These are phyloP conservation scores for Podarcis siculus DNA, from an alignment of 2,797 vertebrate species.

Conservation along the genomic window DNA sequence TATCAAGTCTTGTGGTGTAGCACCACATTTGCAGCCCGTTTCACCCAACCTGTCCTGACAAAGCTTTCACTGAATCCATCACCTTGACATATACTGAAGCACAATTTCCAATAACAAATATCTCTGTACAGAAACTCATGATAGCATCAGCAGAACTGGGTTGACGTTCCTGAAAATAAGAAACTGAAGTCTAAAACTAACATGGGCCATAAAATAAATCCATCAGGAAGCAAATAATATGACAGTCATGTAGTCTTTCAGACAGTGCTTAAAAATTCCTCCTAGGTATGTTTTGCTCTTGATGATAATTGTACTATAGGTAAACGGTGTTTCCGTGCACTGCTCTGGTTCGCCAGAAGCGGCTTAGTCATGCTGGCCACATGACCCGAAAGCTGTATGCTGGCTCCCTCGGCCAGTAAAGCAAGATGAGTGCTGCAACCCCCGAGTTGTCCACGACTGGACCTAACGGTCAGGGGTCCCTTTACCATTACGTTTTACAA, in stretches of 20 bases:
- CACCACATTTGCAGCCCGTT: slow-evolving; percentile 42
- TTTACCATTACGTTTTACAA: too few relatives aligned
- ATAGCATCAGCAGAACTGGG: slow-evolving; percentile 41
- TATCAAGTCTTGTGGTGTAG: slow-evolving; percentile 51
- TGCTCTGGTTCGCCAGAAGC: too few relatives aligned
- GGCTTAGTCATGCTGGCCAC: too few relatives aligned
- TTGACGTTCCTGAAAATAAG: slow-evolving; percentile 53
- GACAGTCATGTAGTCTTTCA: slow-evolving; percentile 23
- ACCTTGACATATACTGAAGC: slow-evolving; percentile 65
- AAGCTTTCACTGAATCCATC: slow-evolving; percentile 70
- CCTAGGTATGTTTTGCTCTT: background rate
- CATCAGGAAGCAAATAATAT: slow-evolving; percentile 15
- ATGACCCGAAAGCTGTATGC: too few relatives aligned
- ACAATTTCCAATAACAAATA: slow-evolving; percentile 69
- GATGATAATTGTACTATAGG: background rate
- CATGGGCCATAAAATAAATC: slow-evolving; percentile 48
- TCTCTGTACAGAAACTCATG: slow-evolving; percentile 57
- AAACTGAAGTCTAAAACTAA: slow-evolving; percentile 49
- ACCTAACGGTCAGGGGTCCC: too few relatives aligned
- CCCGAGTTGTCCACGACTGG: too few relatives aligned
- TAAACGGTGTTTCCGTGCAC: too few relatives aligned
- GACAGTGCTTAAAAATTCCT: slow-evolving; percentile 36
- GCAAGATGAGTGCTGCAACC: too few relatives aligned
- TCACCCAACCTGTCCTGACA: slow-evolving; percentile 50
- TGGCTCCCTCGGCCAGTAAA: too few relatives aligned